phyloP scores from a whole-genome alignment of 2,113 vertebrate species.

The Amazona guildingii region DNA sequence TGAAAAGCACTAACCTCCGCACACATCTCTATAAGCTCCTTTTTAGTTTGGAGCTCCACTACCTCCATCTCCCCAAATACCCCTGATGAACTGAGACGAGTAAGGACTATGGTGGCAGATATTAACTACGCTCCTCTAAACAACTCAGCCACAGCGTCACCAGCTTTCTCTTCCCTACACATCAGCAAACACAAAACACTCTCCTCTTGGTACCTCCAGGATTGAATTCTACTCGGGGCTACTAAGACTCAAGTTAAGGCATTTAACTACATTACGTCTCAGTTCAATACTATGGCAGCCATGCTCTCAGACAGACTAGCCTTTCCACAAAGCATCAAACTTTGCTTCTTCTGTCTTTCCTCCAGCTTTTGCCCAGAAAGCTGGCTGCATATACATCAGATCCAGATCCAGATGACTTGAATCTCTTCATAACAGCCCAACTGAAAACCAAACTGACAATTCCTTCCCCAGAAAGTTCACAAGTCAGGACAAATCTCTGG shows the following conservation, averaged over 20 bases:
- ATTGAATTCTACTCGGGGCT: neutral
- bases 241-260: neutral
- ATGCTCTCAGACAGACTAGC: neutral
- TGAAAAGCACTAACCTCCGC: neutral
- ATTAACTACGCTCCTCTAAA: neutral
- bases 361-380: neutral
- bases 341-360: neutral
- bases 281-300: neutral
- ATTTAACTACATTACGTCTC: neutral
- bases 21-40: neutral
- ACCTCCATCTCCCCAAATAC: no score
- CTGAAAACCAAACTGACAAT: neutral
- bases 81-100: rapidly evolving
- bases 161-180: neutral
- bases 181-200: neutral
- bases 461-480: neutral
- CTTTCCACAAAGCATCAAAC: neutral
- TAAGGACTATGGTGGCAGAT: neutral
- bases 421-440: neutral
- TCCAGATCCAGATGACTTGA: neutral
- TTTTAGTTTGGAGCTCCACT: neutral
- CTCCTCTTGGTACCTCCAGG: neutral
- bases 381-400: neutral
- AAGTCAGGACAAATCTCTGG: neutral
- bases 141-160: neutral